phyloP scores from a whole-genome alignment of 2,797 vertebrate species.

The Mycteria americana region DNA sequence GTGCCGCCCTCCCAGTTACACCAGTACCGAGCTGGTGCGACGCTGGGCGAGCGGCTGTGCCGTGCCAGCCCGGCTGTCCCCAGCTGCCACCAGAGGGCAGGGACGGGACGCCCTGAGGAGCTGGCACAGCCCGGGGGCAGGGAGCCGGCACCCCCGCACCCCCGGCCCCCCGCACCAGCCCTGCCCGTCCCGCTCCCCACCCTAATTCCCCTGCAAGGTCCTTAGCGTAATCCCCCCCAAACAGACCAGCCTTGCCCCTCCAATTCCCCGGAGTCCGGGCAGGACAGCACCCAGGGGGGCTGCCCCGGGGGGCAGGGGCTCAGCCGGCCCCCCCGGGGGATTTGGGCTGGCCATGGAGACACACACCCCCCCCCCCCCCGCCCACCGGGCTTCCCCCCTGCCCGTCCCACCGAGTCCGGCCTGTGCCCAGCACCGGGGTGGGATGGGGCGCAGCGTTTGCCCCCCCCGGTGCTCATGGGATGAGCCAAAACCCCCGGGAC shows the following conservation, averaged over 20 bases:
- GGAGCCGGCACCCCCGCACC: neutral
- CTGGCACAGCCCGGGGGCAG: neutral
- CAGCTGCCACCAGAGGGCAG: slow-evolving; percentile 46
- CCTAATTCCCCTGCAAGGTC: neutral
- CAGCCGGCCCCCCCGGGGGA: neutral
- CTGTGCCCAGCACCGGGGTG: neutral
- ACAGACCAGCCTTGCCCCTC: neutral
- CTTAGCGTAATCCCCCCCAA: neutral
- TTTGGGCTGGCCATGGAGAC: neutral
- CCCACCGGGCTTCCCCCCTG: too few species aligned
- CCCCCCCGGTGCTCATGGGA: rapidly evolving
- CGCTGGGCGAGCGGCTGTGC: neutral
- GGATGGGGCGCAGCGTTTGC: neutral
- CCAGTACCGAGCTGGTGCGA: neutral
- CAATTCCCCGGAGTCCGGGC: neutral
- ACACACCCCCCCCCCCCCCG: too few species aligned
- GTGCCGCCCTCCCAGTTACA: neutral
- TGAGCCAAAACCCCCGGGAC: rapidly evolving
- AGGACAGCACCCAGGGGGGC: neutral
- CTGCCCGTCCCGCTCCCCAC: neutral
- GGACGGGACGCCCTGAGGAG: neutral
- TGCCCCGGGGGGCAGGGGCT: neutral
- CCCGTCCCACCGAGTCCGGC: rapidly evolving
- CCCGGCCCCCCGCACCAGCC: neutral
- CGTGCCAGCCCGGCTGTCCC: neutral